Base-by-base conservation (phyloP, 2,888 invertebrate genomes). In the Drosophila mimetica region DNA sequence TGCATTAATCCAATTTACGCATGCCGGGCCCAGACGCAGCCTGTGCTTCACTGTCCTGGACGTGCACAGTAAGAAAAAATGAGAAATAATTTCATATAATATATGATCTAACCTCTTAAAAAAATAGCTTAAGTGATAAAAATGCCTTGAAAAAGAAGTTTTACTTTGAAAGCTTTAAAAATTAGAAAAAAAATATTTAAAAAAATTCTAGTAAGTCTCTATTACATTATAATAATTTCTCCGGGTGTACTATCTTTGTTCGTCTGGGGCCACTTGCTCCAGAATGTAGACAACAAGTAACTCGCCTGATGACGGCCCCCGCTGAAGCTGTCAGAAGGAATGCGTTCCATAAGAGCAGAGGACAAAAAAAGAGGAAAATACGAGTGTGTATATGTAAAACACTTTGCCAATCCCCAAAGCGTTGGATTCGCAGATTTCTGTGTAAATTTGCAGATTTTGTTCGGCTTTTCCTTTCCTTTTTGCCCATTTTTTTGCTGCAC, bases 1-100 rank as follows among this genome's bases (percentile, higher is more conserved):
- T 89, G 88, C 86, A 86, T 89, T 89, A 86, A 86, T 88, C 89
- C 86, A 89, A 88, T 86, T 86, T 86, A 86, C 89, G 86, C 86
- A 88, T 86, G 88, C 88, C 77, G 59, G 39, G 34, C 42, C 55
- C 41, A 53, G 63, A 59, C 32, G 42, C 46, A 61, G 55, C 18
- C 67, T 34, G 8, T 28, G 44, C 53, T 34, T 50, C 53, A 61
- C 46, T 39, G 39, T 57, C 74, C 50, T 53, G 63, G 60, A 28
- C 58, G 41, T 20, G 11, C 61, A 60, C 59, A 13, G 59, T 1
- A 1, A 20, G 2, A n/a, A 57, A 39, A 6, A 34, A 34, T 6
- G n/a, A 7, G 32, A n/a, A n/a, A 11, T 0, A 11, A 32, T 3
- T 11, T 4, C 0, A 32, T 32, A 32, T 32, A 52, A 37, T 18